A percentile compares a stretch with the other conserved stretches of the same genome.
Evolutionary conservation across 2,888 invertebrate species (phyloP).

Genomic region (Hemistola chrysoprasaria): DNA sequence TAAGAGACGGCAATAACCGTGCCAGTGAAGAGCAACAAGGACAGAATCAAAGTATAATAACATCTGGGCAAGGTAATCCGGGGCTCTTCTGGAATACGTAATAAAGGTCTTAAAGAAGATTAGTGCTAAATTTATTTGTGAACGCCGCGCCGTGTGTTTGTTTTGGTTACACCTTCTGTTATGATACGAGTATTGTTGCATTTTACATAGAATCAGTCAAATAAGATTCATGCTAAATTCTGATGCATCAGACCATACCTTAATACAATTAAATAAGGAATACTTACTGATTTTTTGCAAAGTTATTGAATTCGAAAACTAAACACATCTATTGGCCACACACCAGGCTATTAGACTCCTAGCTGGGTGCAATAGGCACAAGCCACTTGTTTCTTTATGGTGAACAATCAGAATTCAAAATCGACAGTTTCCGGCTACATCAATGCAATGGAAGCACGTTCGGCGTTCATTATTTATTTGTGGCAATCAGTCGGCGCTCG

Average conservation of each 20-base stretch:
- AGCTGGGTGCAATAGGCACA: too few species aligned
- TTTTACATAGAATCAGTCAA: background rate
- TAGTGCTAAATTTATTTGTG: slow-evolving; percentile 7
- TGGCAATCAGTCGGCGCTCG: slow-evolving; percentile 1
- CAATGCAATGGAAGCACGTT: background rate
- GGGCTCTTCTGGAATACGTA: slow-evolving; percentile 41
- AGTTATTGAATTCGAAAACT: too few species aligned
- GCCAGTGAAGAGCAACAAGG: slow-evolving; percentile 9
- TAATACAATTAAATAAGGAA: too few species aligned
- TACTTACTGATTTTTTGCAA: too few species aligned
- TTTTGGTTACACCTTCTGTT: background rate
- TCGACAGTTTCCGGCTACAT: too few species aligned
- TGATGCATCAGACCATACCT: too few species aligned
- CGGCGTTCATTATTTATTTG: slow-evolving; percentile 2
- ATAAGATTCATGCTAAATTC: background rate
- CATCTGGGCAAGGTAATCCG: slow-evolving; percentile 38
- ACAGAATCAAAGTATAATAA: slow-evolving; percentile 25
- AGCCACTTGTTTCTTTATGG: too few species aligned
- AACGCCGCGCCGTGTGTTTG: background rate
- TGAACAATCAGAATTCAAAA: too few species aligned
- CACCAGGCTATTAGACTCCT: too few species aligned
- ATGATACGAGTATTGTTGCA: background rate
- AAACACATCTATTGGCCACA: too few species aligned
- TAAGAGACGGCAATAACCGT: slow-evolving; percentile 20
- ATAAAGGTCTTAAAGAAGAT: slow-evolving; percentile 32